phyloP scores from a whole-genome alignment of 2,797 vertebrate species.

The Labeo calbasu region DNA sequence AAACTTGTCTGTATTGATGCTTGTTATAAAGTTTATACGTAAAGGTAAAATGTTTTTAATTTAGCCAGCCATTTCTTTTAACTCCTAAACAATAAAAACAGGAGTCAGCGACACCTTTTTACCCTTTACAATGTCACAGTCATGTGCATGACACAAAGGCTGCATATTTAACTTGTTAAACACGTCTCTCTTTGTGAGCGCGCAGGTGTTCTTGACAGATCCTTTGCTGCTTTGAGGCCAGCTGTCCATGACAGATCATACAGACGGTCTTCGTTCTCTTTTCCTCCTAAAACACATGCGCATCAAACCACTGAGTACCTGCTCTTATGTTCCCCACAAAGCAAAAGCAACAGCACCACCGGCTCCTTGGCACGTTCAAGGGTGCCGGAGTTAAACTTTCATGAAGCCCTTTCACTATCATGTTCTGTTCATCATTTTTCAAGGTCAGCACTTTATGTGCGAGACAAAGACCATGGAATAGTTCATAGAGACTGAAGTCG shows the following conservation, averaged over 20 bases:
- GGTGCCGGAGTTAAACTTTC: conserved; percentile 53
- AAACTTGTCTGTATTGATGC: background rate
- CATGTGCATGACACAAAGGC: conserved; percentile 16
- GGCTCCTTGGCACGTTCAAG: background rate
- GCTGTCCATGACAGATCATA: conserved; percentile 70
- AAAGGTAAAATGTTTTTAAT: background rate
- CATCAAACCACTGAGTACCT: background rate
- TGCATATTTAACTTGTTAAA: conserved; percentile 19
- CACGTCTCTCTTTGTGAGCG: conserved; percentile 38
- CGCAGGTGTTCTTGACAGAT: conserved; percentile 73
- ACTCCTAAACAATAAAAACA: background rate
- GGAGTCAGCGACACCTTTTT: conserved; percentile 2
- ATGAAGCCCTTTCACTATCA: conserved; percentile 31
- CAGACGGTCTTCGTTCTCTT: conserved; percentile 49
- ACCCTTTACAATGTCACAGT: conserved; percentile 29
- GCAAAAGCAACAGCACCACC: background rate
- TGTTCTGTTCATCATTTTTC: conserved; percentile 31
- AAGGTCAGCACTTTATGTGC: background rate
- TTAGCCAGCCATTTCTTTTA: background rate
- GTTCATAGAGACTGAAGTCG: conserved; percentile 16
- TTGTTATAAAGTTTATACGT: background rate
- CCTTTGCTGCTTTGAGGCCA: conserved; percentile 63
- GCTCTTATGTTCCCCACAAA: background rate
- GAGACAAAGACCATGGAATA: conserved; percentile 27
- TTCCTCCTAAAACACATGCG: conserved; percentile 18